These are phyloP conservation scores for Melipona bicolor DNA, from an alignment of 2,888 invertebrate genomes.

Conservation along the genomic window DNA sequence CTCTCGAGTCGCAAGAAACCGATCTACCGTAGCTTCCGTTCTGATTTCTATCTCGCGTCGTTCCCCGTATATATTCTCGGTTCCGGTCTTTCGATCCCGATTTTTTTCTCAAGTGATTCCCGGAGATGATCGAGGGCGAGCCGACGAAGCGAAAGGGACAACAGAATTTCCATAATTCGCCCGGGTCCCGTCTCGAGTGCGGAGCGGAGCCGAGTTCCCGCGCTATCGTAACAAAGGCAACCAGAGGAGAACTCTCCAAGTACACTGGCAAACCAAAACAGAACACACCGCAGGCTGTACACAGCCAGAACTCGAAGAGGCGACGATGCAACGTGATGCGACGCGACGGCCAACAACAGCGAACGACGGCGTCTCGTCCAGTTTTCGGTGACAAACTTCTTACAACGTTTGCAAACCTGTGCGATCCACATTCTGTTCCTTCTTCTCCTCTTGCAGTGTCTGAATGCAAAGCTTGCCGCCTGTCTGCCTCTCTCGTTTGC, in stretches of 20 bases:
- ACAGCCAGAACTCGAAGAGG: not conserved
- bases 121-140: not conserved
- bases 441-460: not conserved
- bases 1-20: not conserved
- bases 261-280: slow-evolving; percentile 39
- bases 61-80: not conserved
- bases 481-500: slow-evolving; percentile 50
- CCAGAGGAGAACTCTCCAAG: slow-evolving; percentile 19
- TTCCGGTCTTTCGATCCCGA: too few relatives aligned
- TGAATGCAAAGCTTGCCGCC: slow-evolving; percentile 38
- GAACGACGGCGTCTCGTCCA: slow-evolving; percentile 7
- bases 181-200: not conserved
- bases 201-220: not conserved
- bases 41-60: too few relatives aligned
- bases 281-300: slow-evolving; percentile 13
- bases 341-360: not conserved
- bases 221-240: slow-evolving; percentile 22
- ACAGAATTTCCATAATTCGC: slow-evolving; percentile 37
- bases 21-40: too few relatives aligned
- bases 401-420: slow-evolving; percentile 20
- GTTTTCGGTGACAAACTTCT: slow-evolving; percentile 47
- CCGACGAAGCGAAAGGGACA: not conserved
- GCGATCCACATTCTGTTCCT: slow-evolving; percentile 21
- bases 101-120: not conserved
- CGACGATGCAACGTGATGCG: too few relatives aligned